Base-by-base conservation (phyloP, 2,888 invertebrate genomes). In the Pheosia gnoma region DNA sequence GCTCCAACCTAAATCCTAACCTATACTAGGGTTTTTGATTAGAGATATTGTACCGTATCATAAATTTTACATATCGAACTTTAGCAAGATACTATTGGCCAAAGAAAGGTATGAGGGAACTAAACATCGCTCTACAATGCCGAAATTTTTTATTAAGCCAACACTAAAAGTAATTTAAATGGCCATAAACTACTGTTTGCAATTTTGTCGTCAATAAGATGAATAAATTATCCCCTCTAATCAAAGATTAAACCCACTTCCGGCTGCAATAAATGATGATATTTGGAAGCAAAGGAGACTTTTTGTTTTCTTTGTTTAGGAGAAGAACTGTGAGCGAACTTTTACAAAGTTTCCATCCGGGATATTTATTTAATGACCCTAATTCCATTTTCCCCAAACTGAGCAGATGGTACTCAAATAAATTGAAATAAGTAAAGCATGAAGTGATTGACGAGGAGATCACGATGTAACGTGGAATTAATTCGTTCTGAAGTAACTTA, bases 361-460 rank as follows among this genome's bases (percentile, higher is more conserved):
- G 74, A 79, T 86, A 84, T 86, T 87, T 86, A 84, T 83, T 82
- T 84, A 85, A 86, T 83, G 83, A 81, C 74, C 78, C 62, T 57
- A 53, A 66, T 69, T 72, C 61, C 61, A 62, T 68, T 68, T 68
- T 51, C 11, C 57, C 57, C 36, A 65, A 75, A 69, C 62, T 57
- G 59, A 62, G 64, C 65, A 60, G 51, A 59, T 60, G 63, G 53
- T 64, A 68, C 62, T 70, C 61, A 66, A 64, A 65, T 59, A 65
- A 59, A 70, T 65, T 70, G 58, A 71, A 71, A 67, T 68, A 65
- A 59, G 59, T 57, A 54, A 67, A 51, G 57, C 38, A 25, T 62
- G 51, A 37, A 56, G 4, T 47, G 57, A 54, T 36, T 25, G 37
- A 45, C 36, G 57, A 53, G 11, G 7, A n/a, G 59, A 55, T 58